Evolutionary conservation across 2,888 invertebrate genomes (phyloP).

Genomic region (Aspidiotus rigidus): DNA sequence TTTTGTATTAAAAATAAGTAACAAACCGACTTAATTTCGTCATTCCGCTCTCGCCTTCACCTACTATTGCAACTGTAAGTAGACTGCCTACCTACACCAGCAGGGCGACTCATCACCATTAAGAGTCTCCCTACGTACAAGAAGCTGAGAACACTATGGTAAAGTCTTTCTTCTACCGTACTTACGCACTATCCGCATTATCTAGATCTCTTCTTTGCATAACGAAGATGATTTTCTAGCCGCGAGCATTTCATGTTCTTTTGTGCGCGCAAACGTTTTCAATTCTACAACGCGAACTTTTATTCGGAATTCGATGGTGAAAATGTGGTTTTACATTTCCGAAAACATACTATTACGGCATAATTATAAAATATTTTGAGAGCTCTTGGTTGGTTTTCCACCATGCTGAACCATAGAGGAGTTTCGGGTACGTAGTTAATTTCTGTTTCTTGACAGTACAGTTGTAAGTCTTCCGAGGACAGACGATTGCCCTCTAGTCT

Average conservation of each 20-base stretch:
- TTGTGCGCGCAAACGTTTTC: not conserved
- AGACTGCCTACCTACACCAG: not conserved
- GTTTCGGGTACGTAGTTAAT: no score
- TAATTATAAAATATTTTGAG: slow-evolving; percentile 23
- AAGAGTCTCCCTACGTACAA: no score
- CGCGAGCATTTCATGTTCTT: not conserved
- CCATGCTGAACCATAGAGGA: no score
- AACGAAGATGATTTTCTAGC: not conserved
- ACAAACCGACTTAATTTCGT: slow-evolving; percentile 9
- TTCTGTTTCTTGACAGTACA: no score
- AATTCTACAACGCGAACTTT: not conserved
- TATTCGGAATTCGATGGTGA: not conserved
- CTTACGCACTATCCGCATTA: slow-evolving; percentile 16
- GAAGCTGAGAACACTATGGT: no score
- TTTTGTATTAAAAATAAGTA: no score
- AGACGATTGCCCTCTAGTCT: no score
- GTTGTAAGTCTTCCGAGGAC: no score
- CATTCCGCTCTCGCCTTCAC: slow-evolving; percentile 26
- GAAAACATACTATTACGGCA: slow-evolving; percentile 14
- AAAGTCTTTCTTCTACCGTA: not conserved
- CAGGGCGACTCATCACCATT: no score
- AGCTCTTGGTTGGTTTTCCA: not conserved
- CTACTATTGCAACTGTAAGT: slow-evolving; percentile 18
- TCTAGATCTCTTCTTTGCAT: slow-evolving; percentile 19
- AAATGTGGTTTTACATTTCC: slow-evolving; percentile 18